phyloP scores from a whole-genome alignment of 2,888 invertebrate species.

The Caenorhabditis virilis region DNA sequence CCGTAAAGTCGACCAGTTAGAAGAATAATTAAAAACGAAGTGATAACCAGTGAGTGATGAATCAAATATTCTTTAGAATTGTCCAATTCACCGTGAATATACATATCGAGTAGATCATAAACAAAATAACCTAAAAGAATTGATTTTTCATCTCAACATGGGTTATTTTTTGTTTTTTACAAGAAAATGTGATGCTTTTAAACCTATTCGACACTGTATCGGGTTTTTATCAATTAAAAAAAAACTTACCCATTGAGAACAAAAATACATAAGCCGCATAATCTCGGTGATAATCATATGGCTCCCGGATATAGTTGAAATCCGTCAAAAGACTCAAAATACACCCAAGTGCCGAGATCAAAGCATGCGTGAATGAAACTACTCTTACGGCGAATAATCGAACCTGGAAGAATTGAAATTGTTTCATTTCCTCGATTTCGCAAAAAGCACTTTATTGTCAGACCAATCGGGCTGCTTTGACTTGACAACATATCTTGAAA shows the following conservation, averaged over 20 bases:
- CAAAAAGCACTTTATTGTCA: conserved; percentile 37
- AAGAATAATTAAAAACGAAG: conserved; percentile 50
- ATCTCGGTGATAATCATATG: conserved; percentile 48
- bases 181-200: no score
- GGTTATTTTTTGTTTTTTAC: no score
- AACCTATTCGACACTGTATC: no score
- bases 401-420: conserved; percentile 16
- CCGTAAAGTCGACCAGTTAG: conserved; percentile 47
- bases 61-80: conserved; percentile 54
- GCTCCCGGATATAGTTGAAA: conserved; percentile 49
- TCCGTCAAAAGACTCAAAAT: conserved; percentile 47
- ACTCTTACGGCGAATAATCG: conserved; percentile 53
- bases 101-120: conserved; percentile 56
- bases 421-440: not conserved
- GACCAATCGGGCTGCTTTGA: conserved; percentile 42
- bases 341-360: conserved; percentile 49
- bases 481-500: conserved; percentile 30
- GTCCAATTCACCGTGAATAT: conserved; percentile 48
- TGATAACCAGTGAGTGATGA: conserved; percentile 55
- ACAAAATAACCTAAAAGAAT: no score
- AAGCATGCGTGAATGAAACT: conserved; percentile 55
- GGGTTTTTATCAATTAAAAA: no score
- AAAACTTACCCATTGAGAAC: conserved; percentile 57
- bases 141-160: no score
- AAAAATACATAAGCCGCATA: conserved; percentile 53